Evolutionary conservation across 92 coral and sea anemone species (phyloP).

Genomic region (Scolanthus callimorphus): DNA sequence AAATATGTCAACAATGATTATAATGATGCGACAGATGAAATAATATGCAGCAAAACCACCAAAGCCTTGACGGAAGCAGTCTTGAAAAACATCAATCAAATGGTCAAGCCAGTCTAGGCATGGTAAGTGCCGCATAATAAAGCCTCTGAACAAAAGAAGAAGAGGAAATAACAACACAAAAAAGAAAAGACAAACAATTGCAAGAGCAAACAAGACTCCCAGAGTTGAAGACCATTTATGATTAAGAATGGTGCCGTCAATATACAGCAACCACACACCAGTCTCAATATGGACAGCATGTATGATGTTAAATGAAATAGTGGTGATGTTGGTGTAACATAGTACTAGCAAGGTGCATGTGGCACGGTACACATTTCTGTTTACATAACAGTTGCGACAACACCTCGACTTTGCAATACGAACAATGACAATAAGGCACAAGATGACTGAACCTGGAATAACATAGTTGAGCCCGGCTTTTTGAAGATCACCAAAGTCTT

Average conservation of each 20-base stretch:
- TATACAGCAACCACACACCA: conserved; percentile 46
- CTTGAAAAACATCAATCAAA: conserved; percentile 70
- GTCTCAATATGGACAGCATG: conserved; percentile 41
- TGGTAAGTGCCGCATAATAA: no score
- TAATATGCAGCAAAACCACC: conserved; percentile 88
- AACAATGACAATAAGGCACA: conserved; percentile 43
- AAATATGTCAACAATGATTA: conserved; percentile 45
- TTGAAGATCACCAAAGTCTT: conserved; percentile 52
- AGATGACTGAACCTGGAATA: conserved; percentile 64
- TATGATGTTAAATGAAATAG: conserved; percentile 50
- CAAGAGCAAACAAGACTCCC: conserved; percentile 37
- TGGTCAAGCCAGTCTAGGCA: no score
- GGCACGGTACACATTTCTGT: conserved; percentile 69
- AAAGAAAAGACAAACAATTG: conserved; percentile 40
- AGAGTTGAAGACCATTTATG: conserved; percentile 26
- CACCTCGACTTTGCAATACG: conserved; percentile 37
- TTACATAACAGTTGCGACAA: conserved; percentile 59
- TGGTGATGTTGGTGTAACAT: conserved; percentile 60
- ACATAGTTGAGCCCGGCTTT: conserved; percentile 64
- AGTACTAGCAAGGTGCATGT: conserved; percentile 64
- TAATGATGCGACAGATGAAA: conserved; percentile 73
- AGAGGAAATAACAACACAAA: conserved; percentile 69
- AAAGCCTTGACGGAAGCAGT: conserved; percentile 49
- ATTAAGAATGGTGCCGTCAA: conserved; percentile 60
- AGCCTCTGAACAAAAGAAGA: conserved; percentile 51